These are phyloP conservation scores for Tetramorium simillimum DNA, from an alignment of 1,140 invertebrate genomes.

Conservation along the genomic window DNA sequence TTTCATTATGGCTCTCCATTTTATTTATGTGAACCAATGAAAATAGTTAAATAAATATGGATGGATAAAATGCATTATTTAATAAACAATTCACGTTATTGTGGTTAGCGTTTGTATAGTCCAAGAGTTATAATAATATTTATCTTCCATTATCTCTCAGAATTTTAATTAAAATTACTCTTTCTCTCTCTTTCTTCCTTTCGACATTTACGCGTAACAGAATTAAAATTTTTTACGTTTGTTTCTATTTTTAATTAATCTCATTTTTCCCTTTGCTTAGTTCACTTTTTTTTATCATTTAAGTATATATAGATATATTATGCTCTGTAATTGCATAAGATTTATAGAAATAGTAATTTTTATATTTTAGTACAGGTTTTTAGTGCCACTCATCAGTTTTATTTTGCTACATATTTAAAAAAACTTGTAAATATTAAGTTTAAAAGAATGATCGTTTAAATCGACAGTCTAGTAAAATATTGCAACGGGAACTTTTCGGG, in stretches of 20 bases:
- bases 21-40: not conserved
- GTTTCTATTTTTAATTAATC: not conserved
- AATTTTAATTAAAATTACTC: constrained; percentile 37
- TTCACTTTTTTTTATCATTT: not conserved
- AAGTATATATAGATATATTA: not conserved
- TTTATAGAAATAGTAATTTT: not conserved
- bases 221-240: not conserved
- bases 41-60: not conserved
- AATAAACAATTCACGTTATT: not conserved
- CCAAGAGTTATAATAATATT: not conserved
- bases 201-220: not conserved
- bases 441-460: not conserved
- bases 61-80: not conserved
- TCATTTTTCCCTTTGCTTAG: not conserved
- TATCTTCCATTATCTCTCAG: constrained; percentile 21
- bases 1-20: constrained; percentile 25
- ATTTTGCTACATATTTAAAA: not conserved
- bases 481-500: not conserved
- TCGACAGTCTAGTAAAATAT: not conserved
- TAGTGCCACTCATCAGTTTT: not conserved
- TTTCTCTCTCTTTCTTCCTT: not conserved
- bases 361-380: not conserved
- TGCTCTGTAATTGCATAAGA: not conserved
- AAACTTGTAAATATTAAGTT: not conserved
- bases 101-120: not conserved